Conservation (phyloP, 2,888 invertebrate genomes). For the Sisyra terminalis region DNA sequence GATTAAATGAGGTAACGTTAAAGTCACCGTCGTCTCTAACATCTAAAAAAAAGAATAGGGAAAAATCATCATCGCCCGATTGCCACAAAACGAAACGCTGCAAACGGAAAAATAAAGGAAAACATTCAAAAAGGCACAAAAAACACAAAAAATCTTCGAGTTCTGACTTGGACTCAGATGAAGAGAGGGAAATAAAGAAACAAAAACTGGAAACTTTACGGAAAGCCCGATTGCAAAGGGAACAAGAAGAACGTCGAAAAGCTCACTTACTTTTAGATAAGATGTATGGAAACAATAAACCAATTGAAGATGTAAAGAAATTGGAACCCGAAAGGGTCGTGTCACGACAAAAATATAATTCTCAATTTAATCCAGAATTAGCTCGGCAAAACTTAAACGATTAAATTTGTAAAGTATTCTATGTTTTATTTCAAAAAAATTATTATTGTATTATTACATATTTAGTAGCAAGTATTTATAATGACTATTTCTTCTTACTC, state of each 20-base stretch:
- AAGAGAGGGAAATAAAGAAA: slow-evolving; percentile 19
- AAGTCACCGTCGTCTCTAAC: slow-evolving; percentile 1
- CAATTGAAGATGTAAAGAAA: slow-evolving; percentile 16
- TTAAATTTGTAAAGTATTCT: not conserved
- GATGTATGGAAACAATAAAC: slow-evolving; percentile 34
- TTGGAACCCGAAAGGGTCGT: slow-evolving; percentile 69
- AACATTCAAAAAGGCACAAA: slow-evolving; percentile 12
- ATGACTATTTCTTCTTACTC: no score
- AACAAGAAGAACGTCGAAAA: slow-evolving; percentile 56
- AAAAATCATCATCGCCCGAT: not conserved
- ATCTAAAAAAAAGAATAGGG: slow-evolving; percentile 10
- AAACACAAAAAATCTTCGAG: slow-evolving; percentile 9
- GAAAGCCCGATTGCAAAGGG: slow-evolving; percentile 63
- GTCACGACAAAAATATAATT: slow-evolving; percentile 86
- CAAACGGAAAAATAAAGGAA: slow-evolving; percentile 14
- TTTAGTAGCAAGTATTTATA: no score
- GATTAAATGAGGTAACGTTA: not conserved
- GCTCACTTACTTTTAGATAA: slow-evolving; percentile 56
- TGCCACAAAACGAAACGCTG: slow-evolving; percentile 8
- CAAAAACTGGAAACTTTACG: slow-evolving; percentile 47
- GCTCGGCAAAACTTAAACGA: slow-evolving; percentile 57
- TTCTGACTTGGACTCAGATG: slow-evolving; percentile 9
- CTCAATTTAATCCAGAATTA: slow-evolving; percentile 87
- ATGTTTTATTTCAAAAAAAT: not conserved
- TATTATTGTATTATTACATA: no score